A percentile compares a stretch with the other conserved stretches of the same genome.
Conservation (phyloP, 1,140 invertebrate genomes). For the Pinna nobilis region DNA sequence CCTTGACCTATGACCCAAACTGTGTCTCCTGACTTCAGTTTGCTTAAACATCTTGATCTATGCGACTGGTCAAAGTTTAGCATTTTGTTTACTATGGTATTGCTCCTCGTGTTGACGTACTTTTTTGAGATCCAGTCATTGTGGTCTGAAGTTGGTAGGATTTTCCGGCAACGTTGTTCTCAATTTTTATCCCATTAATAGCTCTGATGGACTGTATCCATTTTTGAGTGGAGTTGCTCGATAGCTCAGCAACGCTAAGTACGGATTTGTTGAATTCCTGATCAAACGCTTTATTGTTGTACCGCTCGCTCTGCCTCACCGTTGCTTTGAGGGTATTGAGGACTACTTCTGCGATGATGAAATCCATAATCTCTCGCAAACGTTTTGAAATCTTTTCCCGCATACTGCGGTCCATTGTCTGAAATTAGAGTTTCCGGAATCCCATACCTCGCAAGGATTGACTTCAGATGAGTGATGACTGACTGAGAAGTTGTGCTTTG, state of each 20-base stretch:
- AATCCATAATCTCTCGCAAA: neutral
- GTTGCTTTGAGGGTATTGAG: neutral
- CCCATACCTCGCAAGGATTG: constrained; percentile 34
- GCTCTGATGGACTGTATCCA: neutral
- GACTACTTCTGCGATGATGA: neutral
- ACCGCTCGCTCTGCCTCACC: neutral
- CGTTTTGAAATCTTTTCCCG: neutral
- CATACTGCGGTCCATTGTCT: constrained; percentile 42
- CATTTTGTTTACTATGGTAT: constrained; percentile 7
- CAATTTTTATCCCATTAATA: neutral
- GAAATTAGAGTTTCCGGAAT: constrained; percentile 13
- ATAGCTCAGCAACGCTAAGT: too few relatives aligned
- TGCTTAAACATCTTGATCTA: neutral
- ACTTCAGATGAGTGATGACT: constrained; percentile 15
- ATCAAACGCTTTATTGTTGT: too few relatives aligned
- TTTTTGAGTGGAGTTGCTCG: too few relatives aligned
- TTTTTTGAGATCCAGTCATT: neutral
- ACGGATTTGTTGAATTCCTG: too few relatives aligned
- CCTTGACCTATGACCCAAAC: neutral
- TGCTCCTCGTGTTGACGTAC: neutral
- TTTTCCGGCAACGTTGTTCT: neutral
- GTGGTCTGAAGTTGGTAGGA: neutral
- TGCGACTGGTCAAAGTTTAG: neutral
- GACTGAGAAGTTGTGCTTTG: constrained; percentile 23
- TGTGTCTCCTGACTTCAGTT: neutral